phyloP scores from a whole-genome alignment of 2,113 vertebrate genomes.

The Corynorhinus townsendii region DNA sequence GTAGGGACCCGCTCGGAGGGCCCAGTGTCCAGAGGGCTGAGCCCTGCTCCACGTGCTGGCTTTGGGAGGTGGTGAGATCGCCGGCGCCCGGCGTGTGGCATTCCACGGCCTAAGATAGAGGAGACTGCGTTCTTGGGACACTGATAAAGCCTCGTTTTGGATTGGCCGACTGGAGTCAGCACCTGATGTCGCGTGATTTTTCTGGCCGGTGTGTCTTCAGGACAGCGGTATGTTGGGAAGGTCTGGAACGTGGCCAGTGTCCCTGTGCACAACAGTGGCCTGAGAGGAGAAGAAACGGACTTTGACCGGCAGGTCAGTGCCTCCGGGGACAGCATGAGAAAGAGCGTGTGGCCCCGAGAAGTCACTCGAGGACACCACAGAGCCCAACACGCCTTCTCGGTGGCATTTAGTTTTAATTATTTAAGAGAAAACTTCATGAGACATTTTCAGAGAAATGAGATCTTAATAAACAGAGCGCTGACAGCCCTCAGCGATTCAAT shows the following conservation, averaged over 20 bases:
- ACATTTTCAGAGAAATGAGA: conserved; percentile 56
- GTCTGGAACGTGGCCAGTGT: not conserved
- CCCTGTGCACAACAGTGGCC: not conserved
- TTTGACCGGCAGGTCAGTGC: not conserved
- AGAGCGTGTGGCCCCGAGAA: not conserved
- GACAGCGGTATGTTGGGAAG: not conserved
- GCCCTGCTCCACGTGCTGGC: not conserved
- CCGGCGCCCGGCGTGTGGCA: fast-evolving
- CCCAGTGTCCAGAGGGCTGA: not conserved
- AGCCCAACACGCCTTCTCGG: not conserved
- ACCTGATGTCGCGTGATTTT: not conserved
- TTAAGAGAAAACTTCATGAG: conserved; percentile 36
- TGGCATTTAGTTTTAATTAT: conserved; percentile 45
- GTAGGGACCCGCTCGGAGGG: not conserved
- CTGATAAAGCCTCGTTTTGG: conserved; percentile 42
- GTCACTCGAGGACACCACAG: not conserved
- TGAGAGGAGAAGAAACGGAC: not conserved
- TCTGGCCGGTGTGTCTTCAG: not conserved
- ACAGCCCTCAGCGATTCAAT: conserved; percentile 12
- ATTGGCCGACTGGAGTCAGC: not conserved
- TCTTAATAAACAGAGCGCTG: conserved; percentile 27
- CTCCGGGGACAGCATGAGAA: not conserved
- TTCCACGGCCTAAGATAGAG: conserved; percentile 34
- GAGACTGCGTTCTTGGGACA: not conserved
- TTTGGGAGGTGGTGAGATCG: conserved; percentile 5